phyloP scores from a whole-genome alignment of 2,113 vertebrate species.

The Numenius arquata region DNA sequence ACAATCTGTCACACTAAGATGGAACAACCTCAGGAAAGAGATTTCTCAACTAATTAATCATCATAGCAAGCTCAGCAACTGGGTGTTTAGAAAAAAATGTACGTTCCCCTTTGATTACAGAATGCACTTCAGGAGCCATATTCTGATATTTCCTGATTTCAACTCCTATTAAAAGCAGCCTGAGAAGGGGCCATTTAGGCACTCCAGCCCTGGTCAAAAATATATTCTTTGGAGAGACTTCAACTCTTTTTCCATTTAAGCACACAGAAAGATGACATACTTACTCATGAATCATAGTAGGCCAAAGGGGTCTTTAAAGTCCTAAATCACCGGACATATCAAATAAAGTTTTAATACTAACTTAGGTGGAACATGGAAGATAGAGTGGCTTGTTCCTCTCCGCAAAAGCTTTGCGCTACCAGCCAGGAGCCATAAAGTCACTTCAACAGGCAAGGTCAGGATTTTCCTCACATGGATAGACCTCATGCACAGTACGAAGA shows the following conservation, averaged over 20 bases:
- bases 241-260: constrained; percentile 7
- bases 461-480: neutral
- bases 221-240: constrained; percentile 20
- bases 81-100: neutral
- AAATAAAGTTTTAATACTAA: constrained; percentile 1
- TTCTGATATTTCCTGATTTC: neutral
- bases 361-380: neutral
- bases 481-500: neutral
- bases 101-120: neutral
- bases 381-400: neutral
- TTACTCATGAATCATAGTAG: neutral
- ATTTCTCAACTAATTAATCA: neutral
- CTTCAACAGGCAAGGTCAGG: neutral
- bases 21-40: neutral
- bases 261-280: neutral
- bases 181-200: neutral
- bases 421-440: neutral
- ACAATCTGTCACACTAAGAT: neutral
- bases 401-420: neutral
- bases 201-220: neutral
- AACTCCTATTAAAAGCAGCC: neutral
- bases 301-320: constrained; percentile 2
- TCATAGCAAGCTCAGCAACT: neutral
- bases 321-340: neutral
- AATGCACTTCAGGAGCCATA: neutral